A percentile compares a stretch with the other conserved stretches of the same genome.
These are phyloP conservation scores for Carettochelys insculpta DNA, from an alignment of 2,113 vertebrate species.

Conservation along the genomic window DNA sequence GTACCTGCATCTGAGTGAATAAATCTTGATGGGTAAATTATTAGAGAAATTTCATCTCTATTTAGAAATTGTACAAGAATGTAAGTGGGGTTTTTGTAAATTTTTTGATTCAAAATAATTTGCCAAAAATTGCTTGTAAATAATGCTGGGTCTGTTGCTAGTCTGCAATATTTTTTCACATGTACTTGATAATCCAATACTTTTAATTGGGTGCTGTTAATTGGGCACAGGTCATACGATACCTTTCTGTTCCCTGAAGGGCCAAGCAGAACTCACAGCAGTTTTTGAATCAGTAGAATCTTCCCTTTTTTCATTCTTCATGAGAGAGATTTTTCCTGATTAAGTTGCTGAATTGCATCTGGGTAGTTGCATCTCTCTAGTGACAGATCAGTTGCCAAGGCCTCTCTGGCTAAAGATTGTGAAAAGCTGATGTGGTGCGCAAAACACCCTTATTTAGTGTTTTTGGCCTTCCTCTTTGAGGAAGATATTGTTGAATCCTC, in stretches of 20 bases:
- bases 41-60: neutral
- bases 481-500: neutral
- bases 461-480: neutral
- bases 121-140: neutral
- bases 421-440: neutral
- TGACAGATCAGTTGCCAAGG: neutral
- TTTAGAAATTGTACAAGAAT: neutral
- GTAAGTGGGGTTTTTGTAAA: neutral
- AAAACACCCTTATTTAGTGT: neutral
- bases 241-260: neutral
- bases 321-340: neutral
- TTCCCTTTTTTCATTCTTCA: neutral
- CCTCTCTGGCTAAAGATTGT: neutral
- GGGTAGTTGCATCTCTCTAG: neutral
- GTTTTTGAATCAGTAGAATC: neutral
- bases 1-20: neutral
- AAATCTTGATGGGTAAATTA: neutral
- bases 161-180: neutral
- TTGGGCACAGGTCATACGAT: neutral
- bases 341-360: neutral
- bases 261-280: fast-evolving
- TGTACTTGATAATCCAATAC: neutral
- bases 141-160: neutral
- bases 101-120: neutral
- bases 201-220: neutral